Percentiles rank a stretch among this genome's conserved stretches.
Evolutionary conservation across 2,888 invertebrate species (phyloP).

Genomic region (Myopa tessellatipennis): DNA sequence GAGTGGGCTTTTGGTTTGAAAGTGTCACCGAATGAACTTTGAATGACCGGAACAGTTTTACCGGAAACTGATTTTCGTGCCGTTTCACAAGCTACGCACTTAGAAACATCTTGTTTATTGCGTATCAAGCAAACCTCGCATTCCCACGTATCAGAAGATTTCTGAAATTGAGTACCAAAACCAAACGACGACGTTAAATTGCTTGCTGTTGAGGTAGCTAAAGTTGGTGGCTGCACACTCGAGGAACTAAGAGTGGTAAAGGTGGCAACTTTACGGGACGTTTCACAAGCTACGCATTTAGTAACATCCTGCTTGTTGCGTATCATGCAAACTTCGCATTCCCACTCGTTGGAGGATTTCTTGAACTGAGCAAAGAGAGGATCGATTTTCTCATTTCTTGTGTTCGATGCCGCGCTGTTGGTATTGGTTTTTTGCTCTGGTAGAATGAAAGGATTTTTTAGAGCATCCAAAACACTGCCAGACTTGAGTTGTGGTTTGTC

Average conservation of each 20-base stretch:
- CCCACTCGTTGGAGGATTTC: constrained; percentile 73
- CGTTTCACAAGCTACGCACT: constrained; percentile 71
- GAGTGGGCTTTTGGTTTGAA: constrained; percentile 71
- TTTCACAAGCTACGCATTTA: constrained; percentile 72
- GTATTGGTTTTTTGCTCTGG: neutral
- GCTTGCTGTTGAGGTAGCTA: constrained; percentile 25
- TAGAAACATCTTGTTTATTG: constrained; percentile 69
- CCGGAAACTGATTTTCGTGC: neutral
- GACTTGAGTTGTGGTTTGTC: constrained; percentile 60
- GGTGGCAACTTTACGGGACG: constrained; percentile 56
- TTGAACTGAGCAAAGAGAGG: constrained; percentile 66
- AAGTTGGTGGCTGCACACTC: too few species aligned
- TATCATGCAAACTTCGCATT: constrained; percentile 75
- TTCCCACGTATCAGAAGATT: constrained; percentile 73
- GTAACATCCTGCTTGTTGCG: constrained; percentile 69
- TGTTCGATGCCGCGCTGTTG: constrained; percentile 7
- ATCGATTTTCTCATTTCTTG: constrained; percentile 13
- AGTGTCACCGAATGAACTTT: constrained; percentile 62
- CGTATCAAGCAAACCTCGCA: constrained; percentile 74
- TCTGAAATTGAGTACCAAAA: constrained; percentile 65
- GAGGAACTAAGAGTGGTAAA: neutral
- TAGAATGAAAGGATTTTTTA: constrained; percentile 50
- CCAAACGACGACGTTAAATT: constrained; percentile 4
- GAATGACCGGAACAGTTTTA: neutral
- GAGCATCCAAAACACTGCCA: constrained; percentile 68